Base-by-base conservation (phyloP, 2,888 invertebrate species). In the Itoplectis maculator region DNA sequence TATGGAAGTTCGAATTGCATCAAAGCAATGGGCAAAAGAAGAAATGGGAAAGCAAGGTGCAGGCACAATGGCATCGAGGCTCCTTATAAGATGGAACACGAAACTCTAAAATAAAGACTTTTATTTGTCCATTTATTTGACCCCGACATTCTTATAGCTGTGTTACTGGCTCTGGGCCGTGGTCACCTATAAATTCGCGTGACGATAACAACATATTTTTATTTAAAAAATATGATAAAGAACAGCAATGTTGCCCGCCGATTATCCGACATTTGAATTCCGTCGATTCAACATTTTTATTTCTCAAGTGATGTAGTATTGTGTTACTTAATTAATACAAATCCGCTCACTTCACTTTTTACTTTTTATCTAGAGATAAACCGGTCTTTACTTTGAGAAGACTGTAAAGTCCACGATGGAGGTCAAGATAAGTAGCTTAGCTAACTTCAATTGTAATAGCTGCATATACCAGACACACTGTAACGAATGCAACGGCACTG, bases 1-100 rank as follows among this genome's bases (percentile, higher is more conserved):
- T 86, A 84, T 81, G 76, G 75, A 68, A 84, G 79, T 81, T 81
- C 83, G 74, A 83, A 83, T 83, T 75, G 79, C 79, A 85, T 79
- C 84, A 82, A 82, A 79, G 72, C 74, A 54, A 45, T 29, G 65
- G 49, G 49, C 9, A 51, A 9, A 59, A 56, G 18, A 15, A 47
- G 54, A 47, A 79, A 23, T 45, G 23, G 49, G 37, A 72, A 40
- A 59, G 40, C 49, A 61, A 70, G 47, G 23, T 29, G 40, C 51
- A 23, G 15, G 72, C 63, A 79, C 72, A 72, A 49, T 73, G 47
- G 79, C 59, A 45, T 72, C 23, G 37, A 59, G 45, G 20, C 40
- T 66, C 45, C n/a, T 77, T 63, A 45, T 47, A 47, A 61, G 63
- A 51, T 69, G 45, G 45, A 40, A 69, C 61, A 15, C 42, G 76